A percentile compares a stretch with the other conserved stretches of the same genome.
These are phyloP conservation scores for Poeciliopsis presidionis DNA, from an alignment of 2,797 vertebrate genomes.

Conservation along the genomic window DNA sequence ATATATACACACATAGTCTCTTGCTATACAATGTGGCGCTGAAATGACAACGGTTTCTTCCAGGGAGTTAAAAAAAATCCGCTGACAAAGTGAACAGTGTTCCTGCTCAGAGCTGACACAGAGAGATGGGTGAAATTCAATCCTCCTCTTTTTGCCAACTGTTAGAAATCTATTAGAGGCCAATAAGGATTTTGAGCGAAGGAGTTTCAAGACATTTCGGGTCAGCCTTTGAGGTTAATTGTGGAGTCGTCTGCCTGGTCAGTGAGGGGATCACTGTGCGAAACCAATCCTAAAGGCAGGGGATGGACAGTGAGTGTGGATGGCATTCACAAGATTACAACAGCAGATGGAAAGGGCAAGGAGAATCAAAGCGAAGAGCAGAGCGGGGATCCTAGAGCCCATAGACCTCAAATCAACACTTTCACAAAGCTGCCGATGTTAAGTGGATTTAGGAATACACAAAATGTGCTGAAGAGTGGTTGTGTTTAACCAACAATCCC, in stretches of 20 bases:
- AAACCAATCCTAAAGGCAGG: constrained; percentile 73
- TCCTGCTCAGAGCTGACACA: constrained; percentile 42
- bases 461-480: constrained; percentile 53
- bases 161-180: constrained; percentile 76
- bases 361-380: constrained; percentile 17
- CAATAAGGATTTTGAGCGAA: constrained; percentile 65
- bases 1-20: background rate
- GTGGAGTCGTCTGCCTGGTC: constrained; percentile 75
- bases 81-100: constrained; percentile 52
- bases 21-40: constrained; percentile 23
- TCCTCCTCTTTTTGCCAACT: constrained; percentile 63
- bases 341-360: constrained; percentile 59
- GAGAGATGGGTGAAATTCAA: constrained; percentile 62
- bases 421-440: constrained; percentile 55
- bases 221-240: constrained; percentile 82
- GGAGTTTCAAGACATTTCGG: constrained; percentile 75
- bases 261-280: constrained; percentile 71
- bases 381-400: constrained; percentile 46
- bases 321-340: constrained; percentile 75
- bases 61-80: constrained; percentile 15
- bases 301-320: constrained; percentile 66
- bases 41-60: constrained; percentile 50
- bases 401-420: constrained; percentile 64
- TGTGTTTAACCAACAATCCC: constrained; percentile 53
- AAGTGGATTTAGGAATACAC: constrained; percentile 62